Base-by-base conservation (phyloP, 2,797 vertebrate species). In the Macropus fuliginosus region DNA sequence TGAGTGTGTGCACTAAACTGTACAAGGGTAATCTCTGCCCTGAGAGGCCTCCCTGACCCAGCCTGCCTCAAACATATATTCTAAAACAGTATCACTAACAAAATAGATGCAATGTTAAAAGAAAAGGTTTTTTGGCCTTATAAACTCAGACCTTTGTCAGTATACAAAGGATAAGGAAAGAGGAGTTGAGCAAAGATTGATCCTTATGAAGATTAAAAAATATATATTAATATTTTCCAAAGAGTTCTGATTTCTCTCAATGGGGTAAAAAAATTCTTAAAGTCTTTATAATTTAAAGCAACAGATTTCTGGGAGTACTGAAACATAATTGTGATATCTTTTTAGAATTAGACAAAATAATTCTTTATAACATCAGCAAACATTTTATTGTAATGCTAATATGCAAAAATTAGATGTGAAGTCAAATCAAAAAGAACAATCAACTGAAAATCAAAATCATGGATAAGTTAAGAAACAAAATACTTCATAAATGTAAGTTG, bases 381-480 rank as follows among this genome's bases (percentile, higher is more conserved):
- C 10, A 94, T 54, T 94, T 93, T 94, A 55, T 94, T 92, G 57
- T 74, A 96, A 24, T 81, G 66, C 1, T 81, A 10, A 94, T 21
- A 90, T 34, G 91, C 27, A 91, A 96, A 92, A 93, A 92, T 92
- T 92, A 96, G 52, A 55, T n/a, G 54, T 31, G 56, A 93, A 59
- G 91, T 93, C 59, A 97, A 92, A 92, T 74, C n/a, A 94, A 96
- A 56, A 95, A 90, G 89, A 12, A 93, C 0, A 29, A 92, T 92
- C 16, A 95, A 29, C 55, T 5, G 13, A n/a, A 94, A 94, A 91
- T 5, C 94, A 21, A 95, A 92, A 92, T 96, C n/a, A 92, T 4
- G n/a, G 24, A 92, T 81, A 93, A 54, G 94, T 81, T 92, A 92
- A 95, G 62, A 96, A 96, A 93, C 55, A 89, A 91, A 74, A 74